Base-by-base conservation (phyloP, 2,797 vertebrate species). In the Mormyrops attenuatus region DNA sequence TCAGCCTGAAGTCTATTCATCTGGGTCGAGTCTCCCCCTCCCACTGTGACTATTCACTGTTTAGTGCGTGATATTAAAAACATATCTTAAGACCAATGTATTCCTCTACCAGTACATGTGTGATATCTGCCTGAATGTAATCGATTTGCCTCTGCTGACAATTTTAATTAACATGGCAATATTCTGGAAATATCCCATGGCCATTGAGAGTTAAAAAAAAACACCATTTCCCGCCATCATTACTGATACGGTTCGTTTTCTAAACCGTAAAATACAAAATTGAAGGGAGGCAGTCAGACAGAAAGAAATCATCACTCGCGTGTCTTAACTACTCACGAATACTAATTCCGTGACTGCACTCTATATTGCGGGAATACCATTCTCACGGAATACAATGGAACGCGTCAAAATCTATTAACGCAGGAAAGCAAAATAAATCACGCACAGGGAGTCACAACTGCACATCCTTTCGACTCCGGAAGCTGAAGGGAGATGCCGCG, bases 361-460 rank as follows among this genome's bases (percentile, higher is more conserved):
- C 20, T 55, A n/a, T 47, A 63, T 15, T 88, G 53, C 1, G 13
- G n/a, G 53, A 88, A 88, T 91, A 85, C 89, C 89, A 92, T 92
- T 93, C 91, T 89, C 91, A 84, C 88, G 90, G 87, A 92, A 91
- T 90, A 92, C 89, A 92, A 90, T 86, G 7, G 20, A 34, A 84
- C 5, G 38, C 66, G 90, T 93, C 89, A 91, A 88, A 91, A 91
- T 92, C 91, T 92, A 93, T 93, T 90, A 91, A 15, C 5, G 15
- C 82, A 88, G 87, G 9, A 57, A 90, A 85, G 87, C 86, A 89
- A 87, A 90, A 92, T 73, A 89, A 92, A 91, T 88, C 88, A 63
- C 89, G 92, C 88, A 90, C 87, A 60, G 82, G 91, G 90, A 89
- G 69, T 34, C 88, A 91, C 90, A 93, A 92, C 93, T 92, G 49